Evolutionary conservation across 1,140 invertebrate genomes (phyloP).

Genomic region (Trichonephila inaurata): DNA sequence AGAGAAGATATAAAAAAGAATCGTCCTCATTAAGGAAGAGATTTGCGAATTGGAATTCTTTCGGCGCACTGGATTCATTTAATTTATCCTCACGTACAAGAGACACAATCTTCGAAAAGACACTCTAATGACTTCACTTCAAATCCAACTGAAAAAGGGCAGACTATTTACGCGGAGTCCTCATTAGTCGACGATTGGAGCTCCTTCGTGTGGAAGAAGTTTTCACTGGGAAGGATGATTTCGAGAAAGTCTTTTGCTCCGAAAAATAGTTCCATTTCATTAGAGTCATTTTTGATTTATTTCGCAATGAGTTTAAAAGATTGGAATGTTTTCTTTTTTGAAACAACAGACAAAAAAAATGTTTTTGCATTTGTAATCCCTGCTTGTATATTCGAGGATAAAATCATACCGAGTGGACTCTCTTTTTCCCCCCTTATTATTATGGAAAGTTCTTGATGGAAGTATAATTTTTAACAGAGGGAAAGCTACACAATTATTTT

Average conservation of each 20-base stretch:
- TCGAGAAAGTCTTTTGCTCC: not conserved
- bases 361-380: too few species aligned
- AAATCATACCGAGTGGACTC: too few species aligned
- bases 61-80: not conserved
- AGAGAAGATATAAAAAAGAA: not conserved
- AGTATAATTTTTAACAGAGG: too few species aligned
- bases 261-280: not conserved
- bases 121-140: constrained; percentile 36
- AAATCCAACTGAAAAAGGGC: not conserved
- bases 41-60: constrained; percentile 29
- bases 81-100: constrained; percentile 31
- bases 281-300: not conserved
- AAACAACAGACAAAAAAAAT: too few species aligned
- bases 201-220: not conserved
- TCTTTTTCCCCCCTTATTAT: too few species aligned
- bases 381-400: too few species aligned
- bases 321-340: not conserved
- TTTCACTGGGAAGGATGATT: not conserved
- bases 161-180: not conserved
- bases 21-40: not conserved
- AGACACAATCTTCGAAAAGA: constrained; percentile 31
- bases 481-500: too few species aligned
- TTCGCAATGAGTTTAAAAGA: not conserved
- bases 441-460: too few species aligned
- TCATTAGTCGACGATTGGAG: not conserved